A percentile compares a stretch with the other conserved stretches of the same genome.
phyloP scores from a whole-genome alignment of 1,140 invertebrate genomes.

The Eumeta japonica region DNA sequence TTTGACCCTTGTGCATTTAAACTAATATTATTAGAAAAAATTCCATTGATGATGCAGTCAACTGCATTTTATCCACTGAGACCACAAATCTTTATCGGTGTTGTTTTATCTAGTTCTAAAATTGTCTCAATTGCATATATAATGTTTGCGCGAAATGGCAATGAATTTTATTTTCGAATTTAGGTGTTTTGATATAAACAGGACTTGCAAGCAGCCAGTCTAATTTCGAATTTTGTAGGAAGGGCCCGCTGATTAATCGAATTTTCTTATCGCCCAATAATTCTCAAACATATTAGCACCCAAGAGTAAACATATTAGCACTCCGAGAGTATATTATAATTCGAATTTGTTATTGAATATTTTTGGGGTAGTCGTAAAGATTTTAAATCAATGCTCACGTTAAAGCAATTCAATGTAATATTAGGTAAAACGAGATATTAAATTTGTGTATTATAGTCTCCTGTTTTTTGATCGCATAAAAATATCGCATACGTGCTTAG shows the following conservation, averaged over 20 bases:
- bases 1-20: constrained; percentile 8
- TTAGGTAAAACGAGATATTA: constrained; percentile 2
- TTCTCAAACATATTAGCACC: constrained; percentile 10
- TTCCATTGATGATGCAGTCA: constrained; percentile 9
- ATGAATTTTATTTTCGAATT: constrained; percentile 4
- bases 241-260: constrained; percentile 7
- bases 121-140: constrained; percentile 10
- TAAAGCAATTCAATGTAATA: too few relatives aligned
- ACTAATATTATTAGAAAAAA: constrained; percentile 6
- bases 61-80: constrained; percentile 7
- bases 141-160: constrained; percentile 11
- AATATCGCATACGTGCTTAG: too few relatives aligned
- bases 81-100: constrained; percentile 3
- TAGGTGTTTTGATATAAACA: constrained; percentile 3
- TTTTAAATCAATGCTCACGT: too few relatives aligned
- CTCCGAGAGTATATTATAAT: constrained; percentile 7
- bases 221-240: constrained; percentile 9
- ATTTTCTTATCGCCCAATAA: constrained; percentile 8
- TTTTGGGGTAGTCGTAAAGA: too few relatives aligned
- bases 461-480: too few relatives aligned
- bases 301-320: constrained; percentile 10
- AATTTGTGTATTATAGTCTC: not conserved
- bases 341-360: too few relatives aligned
- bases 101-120: constrained; percentile 18
- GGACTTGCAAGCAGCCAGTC: constrained; percentile 9